Evolutionary conservation across 2,888 invertebrate genomes (phyloP), one percentile per base, ranked within the genome.

Genomic region (Andricus quercusramuli): DNA sequence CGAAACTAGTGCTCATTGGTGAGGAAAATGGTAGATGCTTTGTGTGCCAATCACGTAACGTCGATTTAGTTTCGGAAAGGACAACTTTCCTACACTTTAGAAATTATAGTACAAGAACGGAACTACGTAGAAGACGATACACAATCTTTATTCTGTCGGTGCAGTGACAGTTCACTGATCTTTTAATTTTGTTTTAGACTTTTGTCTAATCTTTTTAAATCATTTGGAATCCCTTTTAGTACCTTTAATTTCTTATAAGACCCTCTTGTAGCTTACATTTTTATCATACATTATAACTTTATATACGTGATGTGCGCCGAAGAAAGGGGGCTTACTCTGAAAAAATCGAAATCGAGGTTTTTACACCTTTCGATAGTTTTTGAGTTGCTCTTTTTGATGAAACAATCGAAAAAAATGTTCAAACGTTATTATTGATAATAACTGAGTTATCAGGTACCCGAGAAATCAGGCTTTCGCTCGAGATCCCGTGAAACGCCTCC

Each of bases 41-140:
- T 29, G 64, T 64, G 25, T 64, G 25, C 64, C 64, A 64, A 64
- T 64, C 64, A 64, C 64, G 64, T 64, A 64, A 64, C 5, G 17
- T 64, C 64, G 8, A 29, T 64, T 64, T 64, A 64, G 64, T 29
- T 29, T 64, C 64, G 22, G 22, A 29, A 29, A 64, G 13, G 22
- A 17, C 29, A 64, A 64, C 13, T 64, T 64, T 29, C 25, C 17
- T 29, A 5, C 29, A 64, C 29, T 64, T 29, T 2, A 64, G 64
- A 25, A 64, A 64, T 64, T 25, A 64, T 25, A 4, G 22, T 29
- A 17, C 11, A 22, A 22, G 15, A 9, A 6, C 22, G 29, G 2
- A 64, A 29, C 64, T 64, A 29, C 22, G 15, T 0, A 29, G 25
- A 1, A 25, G 25, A 17, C 13, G 62, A 62, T 64, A 64, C 29